These are phyloP conservation scores for Apis florea DNA, from an alignment of 1,140 invertebrate genomes.

Conservation along the genomic window DNA sequence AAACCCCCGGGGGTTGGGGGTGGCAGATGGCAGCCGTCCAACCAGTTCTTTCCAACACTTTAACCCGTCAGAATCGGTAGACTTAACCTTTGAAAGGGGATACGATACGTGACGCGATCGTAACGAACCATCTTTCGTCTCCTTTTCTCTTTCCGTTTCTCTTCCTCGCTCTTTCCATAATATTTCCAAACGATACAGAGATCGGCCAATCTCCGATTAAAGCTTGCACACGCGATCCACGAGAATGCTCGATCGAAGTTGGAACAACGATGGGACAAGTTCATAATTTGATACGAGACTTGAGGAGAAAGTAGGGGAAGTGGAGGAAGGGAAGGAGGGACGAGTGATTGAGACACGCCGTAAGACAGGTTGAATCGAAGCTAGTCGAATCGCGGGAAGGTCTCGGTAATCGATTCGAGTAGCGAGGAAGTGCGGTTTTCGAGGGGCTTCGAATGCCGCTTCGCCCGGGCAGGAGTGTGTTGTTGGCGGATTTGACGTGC, in stretches of 20 bases:
- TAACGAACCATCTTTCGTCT: not conserved
- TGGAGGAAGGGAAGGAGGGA: conserved; percentile 9
- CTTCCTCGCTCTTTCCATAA: too few relatives aligned
- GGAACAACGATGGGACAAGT: conserved; percentile 3
- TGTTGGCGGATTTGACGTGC: conserved; percentile 77
- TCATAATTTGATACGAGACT: conserved; percentile 32
- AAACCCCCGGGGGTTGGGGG: conserved; percentile 66
- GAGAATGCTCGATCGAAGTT: not conserved
- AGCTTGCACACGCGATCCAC: not conserved
- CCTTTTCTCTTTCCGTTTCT: not conserved
- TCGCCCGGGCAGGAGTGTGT: conserved; percentile 66
- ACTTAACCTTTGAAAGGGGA: conserved; percentile 48
- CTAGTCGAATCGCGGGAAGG: conserved; percentile 68
- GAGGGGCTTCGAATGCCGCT: conserved; percentile 60
- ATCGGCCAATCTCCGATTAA: not conserved
- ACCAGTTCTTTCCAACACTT: conserved; percentile 69
- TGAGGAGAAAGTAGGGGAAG: not conserved
- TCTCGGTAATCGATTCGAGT: conserved; percentile 73
- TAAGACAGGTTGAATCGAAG: conserved; percentile 62
- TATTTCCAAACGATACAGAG: not conserved
- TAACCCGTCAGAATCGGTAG: conserved; percentile 46
- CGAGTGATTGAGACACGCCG: conserved; percentile 46
- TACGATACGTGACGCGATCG: conserved; percentile 36
- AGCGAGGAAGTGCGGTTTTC: conserved; percentile 53
- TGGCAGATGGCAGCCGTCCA: conserved; percentile 71